These are phyloP conservation scores for Entomobrya multifasciata DNA, from an alignment of 2,888 invertebrate genomes.

Conservation along the genomic window DNA sequence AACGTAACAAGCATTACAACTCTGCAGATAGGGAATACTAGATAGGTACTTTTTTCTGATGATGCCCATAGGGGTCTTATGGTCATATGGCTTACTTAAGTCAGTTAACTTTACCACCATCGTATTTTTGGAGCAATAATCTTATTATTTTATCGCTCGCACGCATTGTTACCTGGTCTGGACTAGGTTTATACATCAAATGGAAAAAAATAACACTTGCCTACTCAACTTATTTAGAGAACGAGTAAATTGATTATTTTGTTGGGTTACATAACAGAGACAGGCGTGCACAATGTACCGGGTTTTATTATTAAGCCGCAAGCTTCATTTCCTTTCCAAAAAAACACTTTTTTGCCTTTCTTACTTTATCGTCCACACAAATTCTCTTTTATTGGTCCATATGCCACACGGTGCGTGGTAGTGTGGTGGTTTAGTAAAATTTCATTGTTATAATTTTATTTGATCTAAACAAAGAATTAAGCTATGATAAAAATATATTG, in stretches of 20 bases:
- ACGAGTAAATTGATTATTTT: conserved; percentile 65
- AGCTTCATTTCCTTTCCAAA: conserved; percentile 61
- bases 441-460: conserved; percentile 5
- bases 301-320: conserved; percentile 2
- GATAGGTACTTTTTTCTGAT: not conserved
- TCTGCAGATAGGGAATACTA: not conserved
- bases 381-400: conserved; percentile 35
- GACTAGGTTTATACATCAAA: conserved; percentile 18
- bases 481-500: not conserved
- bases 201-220: conserved; percentile 2
- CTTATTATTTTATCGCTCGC: conserved; percentile 10
- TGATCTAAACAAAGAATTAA: conserved; percentile 33
- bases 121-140: conserved; percentile 1
- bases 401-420: conserved; percentile 60
- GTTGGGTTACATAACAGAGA: conserved; percentile 42
- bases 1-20: not conserved
- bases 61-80: conserved; percentile 51
- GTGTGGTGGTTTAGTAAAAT: conserved; percentile 4
- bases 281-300: not conserved
- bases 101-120: conserved; percentile 44
- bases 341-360: conserved; percentile 21
- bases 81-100: conserved; percentile 59
- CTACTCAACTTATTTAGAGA: not conserved
- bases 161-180: not conserved
- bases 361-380: not conserved